Evolutionary conservation across 2,797 vertebrate species (phyloP).

Genomic region (Chaetodon trifasciatus): DNA sequence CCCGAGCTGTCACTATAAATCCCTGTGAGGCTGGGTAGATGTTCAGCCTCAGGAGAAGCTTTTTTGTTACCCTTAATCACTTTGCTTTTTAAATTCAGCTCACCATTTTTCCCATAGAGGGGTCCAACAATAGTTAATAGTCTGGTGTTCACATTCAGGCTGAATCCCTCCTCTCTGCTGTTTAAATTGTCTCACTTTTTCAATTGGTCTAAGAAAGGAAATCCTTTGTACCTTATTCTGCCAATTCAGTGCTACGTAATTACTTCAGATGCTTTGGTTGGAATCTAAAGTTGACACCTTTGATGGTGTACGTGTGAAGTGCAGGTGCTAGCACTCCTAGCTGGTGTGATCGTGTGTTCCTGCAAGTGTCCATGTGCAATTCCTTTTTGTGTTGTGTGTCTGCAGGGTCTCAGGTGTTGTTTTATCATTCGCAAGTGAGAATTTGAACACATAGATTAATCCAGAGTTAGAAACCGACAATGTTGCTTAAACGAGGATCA

Average conservation of each 20-base stretch:
- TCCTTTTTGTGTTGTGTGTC: neutral
- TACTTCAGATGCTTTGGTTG: neutral
- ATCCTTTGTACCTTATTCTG: slow-evolving; percentile 16
- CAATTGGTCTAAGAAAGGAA: slow-evolving; percentile 27
- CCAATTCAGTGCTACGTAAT: neutral
- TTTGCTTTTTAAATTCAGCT: slow-evolving; percentile 62
- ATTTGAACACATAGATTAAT: neutral
- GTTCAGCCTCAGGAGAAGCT: slow-evolving; percentile 27
- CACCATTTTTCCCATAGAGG: slow-evolving; percentile 26
- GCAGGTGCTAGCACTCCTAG: neutral
- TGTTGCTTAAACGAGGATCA: neutral
- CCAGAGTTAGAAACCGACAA: neutral
- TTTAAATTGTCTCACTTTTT: slow-evolving; percentile 36
- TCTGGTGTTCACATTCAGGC: slow-evolving; percentile 32
- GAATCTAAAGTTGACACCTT: neutral
- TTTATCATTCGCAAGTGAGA: neutral
- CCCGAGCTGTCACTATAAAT: slow-evolving; percentile 67
- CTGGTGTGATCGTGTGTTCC: neutral
- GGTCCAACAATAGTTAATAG: slow-evolving; percentile 44
- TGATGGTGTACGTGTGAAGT: neutral
- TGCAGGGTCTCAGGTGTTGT: neutral
- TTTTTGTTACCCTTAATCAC: slow-evolving; percentile 54
- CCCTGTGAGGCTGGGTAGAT: slow-evolving; percentile 41
- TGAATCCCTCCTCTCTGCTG: slow-evolving; percentile 18
- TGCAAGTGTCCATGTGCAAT: neutral